Percentiles rank a stretch among this genome's conserved stretches.
Conservation (phyloP, 2,888 invertebrate species). For the Volucella bombylans region DNA sequence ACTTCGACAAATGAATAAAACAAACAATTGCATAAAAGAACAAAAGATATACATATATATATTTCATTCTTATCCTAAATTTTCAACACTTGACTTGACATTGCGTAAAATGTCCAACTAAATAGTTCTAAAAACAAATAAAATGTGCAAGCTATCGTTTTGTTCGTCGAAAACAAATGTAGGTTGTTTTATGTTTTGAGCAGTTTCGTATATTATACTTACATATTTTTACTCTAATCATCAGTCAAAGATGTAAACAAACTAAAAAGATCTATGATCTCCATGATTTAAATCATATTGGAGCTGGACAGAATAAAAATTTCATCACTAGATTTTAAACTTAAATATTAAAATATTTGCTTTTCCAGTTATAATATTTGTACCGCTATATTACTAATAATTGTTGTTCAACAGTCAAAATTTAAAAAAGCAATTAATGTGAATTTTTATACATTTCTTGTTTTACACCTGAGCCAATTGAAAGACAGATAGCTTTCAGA, state of each 20-base stretch:
- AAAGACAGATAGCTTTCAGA: conserved; percentile 15
- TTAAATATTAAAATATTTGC: no score
- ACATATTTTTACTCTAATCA: conserved; percentile 30
- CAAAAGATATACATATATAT: not conserved
- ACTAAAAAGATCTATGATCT: conserved; percentile 9
- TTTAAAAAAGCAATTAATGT: not conserved
- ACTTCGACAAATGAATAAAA: no score
- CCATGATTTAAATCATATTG: no score
- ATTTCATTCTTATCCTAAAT: not conserved
- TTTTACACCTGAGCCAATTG: not conserved
- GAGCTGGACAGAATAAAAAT: no score
- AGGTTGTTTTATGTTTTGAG: not conserved
- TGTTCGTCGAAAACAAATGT: not conserved
- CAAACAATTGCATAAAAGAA: no score
- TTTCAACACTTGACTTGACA: conserved; percentile 14
- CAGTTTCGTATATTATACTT: not conserved
- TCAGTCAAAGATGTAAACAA: conserved; percentile 37
- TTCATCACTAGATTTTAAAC: no score
- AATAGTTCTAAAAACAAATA: conserved; percentile 19
- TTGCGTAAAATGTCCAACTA: conserved; percentile 37
- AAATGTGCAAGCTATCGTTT: conserved; percentile 10
- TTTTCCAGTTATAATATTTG: no score
- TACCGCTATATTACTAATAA: no score
- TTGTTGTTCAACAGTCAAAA: no score
- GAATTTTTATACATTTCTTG: not conserved